These are phyloP conservation scores for Phycodurus eques DNA, from an alignment of 2,113 vertebrate species.

Conservation along the genomic window DNA sequence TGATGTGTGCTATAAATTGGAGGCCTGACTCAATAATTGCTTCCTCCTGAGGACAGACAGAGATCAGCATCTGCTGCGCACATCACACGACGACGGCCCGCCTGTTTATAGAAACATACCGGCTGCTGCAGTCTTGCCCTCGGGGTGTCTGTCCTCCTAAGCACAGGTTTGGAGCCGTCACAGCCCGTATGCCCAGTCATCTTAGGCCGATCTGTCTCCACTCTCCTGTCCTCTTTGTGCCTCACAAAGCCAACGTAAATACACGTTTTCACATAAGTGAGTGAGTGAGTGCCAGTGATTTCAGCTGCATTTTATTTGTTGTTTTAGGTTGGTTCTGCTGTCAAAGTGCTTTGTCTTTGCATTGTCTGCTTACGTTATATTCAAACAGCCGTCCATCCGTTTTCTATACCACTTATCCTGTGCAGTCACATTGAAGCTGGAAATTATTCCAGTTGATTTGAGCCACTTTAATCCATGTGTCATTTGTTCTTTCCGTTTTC, in stretches of 20 bases:
- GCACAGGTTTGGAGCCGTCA: conserved; percentile 61
- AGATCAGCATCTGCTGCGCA: conserved; percentile 60
- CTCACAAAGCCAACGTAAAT: conserved; percentile 20
- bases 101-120: conserved; percentile 68
- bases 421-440: neutral
- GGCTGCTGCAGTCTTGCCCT: conserved; percentile 52
- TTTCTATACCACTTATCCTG: neutral
- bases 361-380: neutral
- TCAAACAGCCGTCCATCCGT: neutral
- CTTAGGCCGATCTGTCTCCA: conserved; percentile 34
- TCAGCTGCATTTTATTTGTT: conserved; percentile 1
- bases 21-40: conserved; percentile 68
- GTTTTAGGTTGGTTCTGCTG: neutral
- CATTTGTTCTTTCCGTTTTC: neutral
- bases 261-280: neutral
- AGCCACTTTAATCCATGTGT: neutral
- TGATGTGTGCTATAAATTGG: conserved; percentile 59
- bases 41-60: conserved; percentile 58
- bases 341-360: neutral
- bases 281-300: conserved; percentile 1
- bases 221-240: conserved; percentile 25
- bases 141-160: conserved; percentile 51
- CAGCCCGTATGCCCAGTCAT: conserved; percentile 42
- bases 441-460: neutral
- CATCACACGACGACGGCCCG: conserved; percentile 35